Conservation (phyloP, 2,888 invertebrate species). For the Ryuthela nishihirai region DNA sequence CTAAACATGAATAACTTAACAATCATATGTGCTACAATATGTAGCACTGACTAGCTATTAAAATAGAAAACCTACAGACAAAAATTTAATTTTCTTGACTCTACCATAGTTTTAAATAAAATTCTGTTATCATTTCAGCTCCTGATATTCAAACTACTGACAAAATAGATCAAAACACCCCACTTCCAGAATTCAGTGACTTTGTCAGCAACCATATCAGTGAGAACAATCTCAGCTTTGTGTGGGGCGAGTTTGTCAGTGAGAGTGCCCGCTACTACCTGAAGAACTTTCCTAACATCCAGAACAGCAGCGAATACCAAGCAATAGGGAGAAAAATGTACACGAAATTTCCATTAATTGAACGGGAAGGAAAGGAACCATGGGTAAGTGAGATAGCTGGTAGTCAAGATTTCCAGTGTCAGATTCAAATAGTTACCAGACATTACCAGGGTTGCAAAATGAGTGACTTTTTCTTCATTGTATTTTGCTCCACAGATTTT, state of each 20-base stretch:
- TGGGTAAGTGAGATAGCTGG: conserved; percentile 8
- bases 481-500: too few species aligned
- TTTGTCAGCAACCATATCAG: conserved; percentile 1
- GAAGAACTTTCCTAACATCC: conserved; percentile 20
- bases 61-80: too few species aligned
- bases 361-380: conserved; percentile 27
- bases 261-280: conserved; percentile 31
- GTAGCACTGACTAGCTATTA: too few species aligned
- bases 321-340: conserved; percentile 34
- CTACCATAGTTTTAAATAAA: too few species aligned
- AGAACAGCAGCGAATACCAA: conserved; percentile 34
- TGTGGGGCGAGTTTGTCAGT: conserved; percentile 29
- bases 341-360: conserved; percentile 15
- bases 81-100: too few species aligned
- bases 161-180: conserved; percentile 25
- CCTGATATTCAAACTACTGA: conserved; percentile 4
- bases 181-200: conserved; percentile 24
- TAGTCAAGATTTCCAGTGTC: too few species aligned
- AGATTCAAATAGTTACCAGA: too few species aligned
- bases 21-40: too few species aligned
- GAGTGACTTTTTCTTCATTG: too few species aligned
- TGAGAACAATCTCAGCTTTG: conserved; percentile 17
- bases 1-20: too few species aligned
- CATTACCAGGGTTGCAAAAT: too few species aligned
- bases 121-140: too few species aligned